phyloP scores from a whole-genome alignment of 2,113 vertebrate genomes.

The Montifringilla adamsi region DNA sequence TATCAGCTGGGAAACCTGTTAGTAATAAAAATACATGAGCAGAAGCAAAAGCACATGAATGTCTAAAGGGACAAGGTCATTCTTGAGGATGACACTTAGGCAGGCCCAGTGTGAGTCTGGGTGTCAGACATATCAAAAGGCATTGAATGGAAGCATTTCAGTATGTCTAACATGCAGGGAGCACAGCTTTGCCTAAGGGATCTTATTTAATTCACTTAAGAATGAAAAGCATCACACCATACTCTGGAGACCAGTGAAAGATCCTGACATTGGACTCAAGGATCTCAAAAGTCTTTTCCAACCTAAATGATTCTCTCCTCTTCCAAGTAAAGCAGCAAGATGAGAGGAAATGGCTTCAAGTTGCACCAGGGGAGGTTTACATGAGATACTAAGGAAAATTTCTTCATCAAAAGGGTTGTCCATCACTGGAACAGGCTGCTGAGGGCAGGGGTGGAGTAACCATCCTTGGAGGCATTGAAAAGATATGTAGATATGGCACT shows the following conservation, averaged over 20 bases:
- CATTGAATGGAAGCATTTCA: neutral
- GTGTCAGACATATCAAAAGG: neutral
- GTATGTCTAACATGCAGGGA: neutral
- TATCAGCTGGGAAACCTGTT: conserved; percentile 54
- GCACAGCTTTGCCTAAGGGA: neutral
- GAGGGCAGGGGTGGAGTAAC: neutral
- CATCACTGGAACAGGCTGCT: neutral
- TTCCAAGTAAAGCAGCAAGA: neutral
- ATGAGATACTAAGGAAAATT: neutral
- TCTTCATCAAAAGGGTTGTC: neutral
- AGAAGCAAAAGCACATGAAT: conserved; percentile 44
- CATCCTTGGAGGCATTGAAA: neutral
- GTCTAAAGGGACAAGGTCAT: conserved; percentile 18
- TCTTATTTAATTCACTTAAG: neutral
- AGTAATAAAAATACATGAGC: conserved; percentile 40
- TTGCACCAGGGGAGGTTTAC: neutral
- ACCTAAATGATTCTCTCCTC: neutral
- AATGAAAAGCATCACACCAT: neutral
- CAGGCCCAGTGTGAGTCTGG: neutral
- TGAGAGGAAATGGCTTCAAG: neutral
- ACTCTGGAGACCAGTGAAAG: neutral
- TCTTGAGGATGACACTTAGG: neutral
- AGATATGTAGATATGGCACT: neutral
- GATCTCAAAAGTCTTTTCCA: neutral
- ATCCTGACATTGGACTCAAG: neutral